Conservation (phyloP, 2,113 vertebrate genomes). For the Hippocampus zosterae region DNA sequence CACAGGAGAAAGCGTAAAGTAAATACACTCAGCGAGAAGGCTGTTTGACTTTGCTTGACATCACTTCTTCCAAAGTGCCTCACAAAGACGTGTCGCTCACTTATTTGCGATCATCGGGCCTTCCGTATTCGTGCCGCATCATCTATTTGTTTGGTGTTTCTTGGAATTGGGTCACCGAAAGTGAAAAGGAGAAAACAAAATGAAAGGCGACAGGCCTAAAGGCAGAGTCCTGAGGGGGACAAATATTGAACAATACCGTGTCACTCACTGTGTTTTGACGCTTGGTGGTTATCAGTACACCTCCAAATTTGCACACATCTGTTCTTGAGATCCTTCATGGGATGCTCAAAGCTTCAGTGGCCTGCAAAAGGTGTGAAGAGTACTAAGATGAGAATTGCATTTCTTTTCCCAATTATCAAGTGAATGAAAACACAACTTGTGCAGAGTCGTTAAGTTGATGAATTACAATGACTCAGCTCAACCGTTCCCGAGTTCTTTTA, state of each 20-base stretch:
- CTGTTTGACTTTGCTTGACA: not conserved
- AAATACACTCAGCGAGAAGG: not conserved
- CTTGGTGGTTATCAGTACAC: not conserved
- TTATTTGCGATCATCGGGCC: not conserved
- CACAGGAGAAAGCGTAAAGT: not conserved
- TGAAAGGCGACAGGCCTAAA: not conserved
- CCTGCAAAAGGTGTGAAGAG: not conserved
- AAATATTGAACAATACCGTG: not conserved
- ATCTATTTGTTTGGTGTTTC: not conserved
- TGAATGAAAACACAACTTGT: not conserved
- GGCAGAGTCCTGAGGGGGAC: not conserved
- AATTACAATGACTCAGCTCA: too few relatives aligned
- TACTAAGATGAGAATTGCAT: too few relatives aligned
- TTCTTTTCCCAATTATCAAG: not conserved
- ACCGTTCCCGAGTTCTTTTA: too few relatives aligned
- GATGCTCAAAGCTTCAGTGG: not conserved
- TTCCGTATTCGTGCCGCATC: slow-evolving; percentile 6
- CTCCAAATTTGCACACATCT: not conserved
- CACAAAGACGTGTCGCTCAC: slow-evolving; percentile 5
- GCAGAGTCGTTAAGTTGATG: too few relatives aligned
- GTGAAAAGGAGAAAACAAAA: slow-evolving; percentile 15
- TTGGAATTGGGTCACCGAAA: slow-evolving; percentile 24
- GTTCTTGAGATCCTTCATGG: too few relatives aligned
- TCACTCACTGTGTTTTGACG: not conserved
- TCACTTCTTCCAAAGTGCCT: slow-evolving; percentile 1